Evolutionary conservation across 1,140 invertebrate species (phyloP), one percentile per base, ranked within the genome.

Genomic region (Lepidotrigona ventralis): DNA sequence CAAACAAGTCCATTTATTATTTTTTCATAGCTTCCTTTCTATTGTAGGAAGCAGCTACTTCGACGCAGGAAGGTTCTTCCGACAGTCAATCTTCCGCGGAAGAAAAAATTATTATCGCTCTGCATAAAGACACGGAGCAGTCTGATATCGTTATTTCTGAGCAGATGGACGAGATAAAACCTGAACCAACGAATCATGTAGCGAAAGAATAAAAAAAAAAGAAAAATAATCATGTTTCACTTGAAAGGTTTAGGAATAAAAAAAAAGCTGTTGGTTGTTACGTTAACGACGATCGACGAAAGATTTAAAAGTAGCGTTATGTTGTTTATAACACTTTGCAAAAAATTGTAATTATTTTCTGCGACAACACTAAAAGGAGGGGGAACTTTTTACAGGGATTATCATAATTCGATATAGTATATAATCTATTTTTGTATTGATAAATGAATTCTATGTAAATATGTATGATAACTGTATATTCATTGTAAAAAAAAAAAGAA

Each of bases 71-170:
- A 85, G 95, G 95, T 6, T 95, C 95, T 1, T 95, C 95, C 14
- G 95, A 95, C 78, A 95, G 95, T 87, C 93, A 93, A 84, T 96
- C 95, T 53, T 96, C 95, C 81, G 95, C 94, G 53, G 96, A 96
- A 90, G 96, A 96, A 81, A 96, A 96, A 91, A 96, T 96, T 91
- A 96, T 96, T 93, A 96, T 96, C 72, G 94, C 95, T 23, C 93
- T 96, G n/a, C 92, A 91, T 2, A 93, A 93, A 79, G 95, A 95
- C 77, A 87, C 90, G 51, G 94, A 94, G 15, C 90, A 91, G n/a
- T 73, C 89, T 9, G 92, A 93, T 0, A 90, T 92, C 19, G 80
- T 94, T n/a, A 88, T 94, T 17, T 17, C 89, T 2, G 93, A 93
- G 15, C 86, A 86, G 26, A 89, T 94, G 0, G 93, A 94, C 0